These are phyloP conservation scores for Gibbula magus DNA, from an alignment of 2,888 invertebrate species.

Conservation along the genomic window DNA sequence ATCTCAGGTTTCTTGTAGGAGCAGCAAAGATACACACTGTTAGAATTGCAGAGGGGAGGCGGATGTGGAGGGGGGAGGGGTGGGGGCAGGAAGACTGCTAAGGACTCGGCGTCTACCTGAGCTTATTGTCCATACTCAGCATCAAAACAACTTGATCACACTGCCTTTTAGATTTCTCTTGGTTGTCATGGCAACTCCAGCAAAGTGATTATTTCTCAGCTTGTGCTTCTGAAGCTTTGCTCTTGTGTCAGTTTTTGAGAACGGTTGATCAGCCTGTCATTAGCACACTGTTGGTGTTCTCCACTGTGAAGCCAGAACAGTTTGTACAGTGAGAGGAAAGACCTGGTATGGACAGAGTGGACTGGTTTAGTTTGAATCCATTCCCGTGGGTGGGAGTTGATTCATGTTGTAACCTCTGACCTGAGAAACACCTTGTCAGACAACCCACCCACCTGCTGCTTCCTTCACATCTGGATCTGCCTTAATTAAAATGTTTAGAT, in stretches of 20 bases:
- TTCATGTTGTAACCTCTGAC: neutral
- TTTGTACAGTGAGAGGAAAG: neutral
- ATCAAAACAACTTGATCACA: slow-evolving; percentile 5
- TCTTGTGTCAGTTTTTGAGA: slow-evolving; percentile 17
- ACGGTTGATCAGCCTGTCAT: slow-evolving; percentile 16
- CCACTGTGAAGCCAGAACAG: neutral
- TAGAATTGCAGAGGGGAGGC: neutral
- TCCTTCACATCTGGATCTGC: no score
- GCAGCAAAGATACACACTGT: no score
- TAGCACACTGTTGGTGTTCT: neutral
- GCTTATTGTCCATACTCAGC: slow-evolving; percentile 21
- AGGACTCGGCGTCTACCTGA: slow-evolving; percentile 6
- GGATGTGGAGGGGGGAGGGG: neutral
- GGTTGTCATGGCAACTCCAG: slow-evolving; percentile 16
- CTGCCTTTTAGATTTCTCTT: slow-evolving; percentile 22
- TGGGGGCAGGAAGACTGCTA: no score
- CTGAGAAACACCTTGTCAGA: neutral
- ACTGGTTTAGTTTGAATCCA: neutral
- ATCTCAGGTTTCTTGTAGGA: neutral
- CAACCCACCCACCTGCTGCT: neutral
- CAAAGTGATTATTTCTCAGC: slow-evolving; percentile 14
- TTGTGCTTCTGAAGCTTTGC: neutral
- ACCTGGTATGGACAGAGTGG: neutral
- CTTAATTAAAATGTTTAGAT: no score
- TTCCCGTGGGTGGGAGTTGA: neutral